Evolutionary conservation across 2,797 vertebrate species (phyloP), one percentile per base, ranked within the genome.

Genomic region (Lithobates pipiens): DNA sequence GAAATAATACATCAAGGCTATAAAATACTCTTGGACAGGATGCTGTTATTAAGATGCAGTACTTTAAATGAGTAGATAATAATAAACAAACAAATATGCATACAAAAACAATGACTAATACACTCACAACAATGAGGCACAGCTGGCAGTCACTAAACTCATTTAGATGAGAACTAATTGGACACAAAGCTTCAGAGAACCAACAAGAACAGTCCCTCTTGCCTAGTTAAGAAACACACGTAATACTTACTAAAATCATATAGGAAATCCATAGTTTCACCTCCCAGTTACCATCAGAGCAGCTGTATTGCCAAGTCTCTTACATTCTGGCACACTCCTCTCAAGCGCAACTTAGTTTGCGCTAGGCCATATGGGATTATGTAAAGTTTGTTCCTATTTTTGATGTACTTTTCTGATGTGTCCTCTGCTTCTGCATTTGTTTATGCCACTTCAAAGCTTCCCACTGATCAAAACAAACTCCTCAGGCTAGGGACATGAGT

Each of bases 381-480:
- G 39, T n/a, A 80, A 68, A n/a, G 29, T 69, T 32, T 70, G 71
- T 63, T 70, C 46, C 72, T 80, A 54, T 79, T 77, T 81, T 85
- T 85, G 42, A 75, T 74, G 50, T 79, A 80, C 54, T 36, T 68
- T 50, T 29, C 77, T 42, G 65, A 84, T 84, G 70, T 84, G 10
- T 69, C 44, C 63, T 67, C 46, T 76, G 63, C 39, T 44, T 42
- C 68, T 29, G 36, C 72, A 13, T 80, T 85, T 85, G 76, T 68
- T 76, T 54, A 80, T 44, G 67, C n/a, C 61, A 80, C 68, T 76
- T 85, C 84, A 85, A 85, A 85, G 77, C 72, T 46, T 71, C n/a
- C 57, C 16, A 36, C 63, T 85, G 84, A 85, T 85, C 77, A 85
- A 85, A 85, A 80, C 72, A 80, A 27, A 32, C 80, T 80, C 70